Base-by-base conservation (phyloP, 2,113 vertebrate species). In the Leiothrix lutea region DNA sequence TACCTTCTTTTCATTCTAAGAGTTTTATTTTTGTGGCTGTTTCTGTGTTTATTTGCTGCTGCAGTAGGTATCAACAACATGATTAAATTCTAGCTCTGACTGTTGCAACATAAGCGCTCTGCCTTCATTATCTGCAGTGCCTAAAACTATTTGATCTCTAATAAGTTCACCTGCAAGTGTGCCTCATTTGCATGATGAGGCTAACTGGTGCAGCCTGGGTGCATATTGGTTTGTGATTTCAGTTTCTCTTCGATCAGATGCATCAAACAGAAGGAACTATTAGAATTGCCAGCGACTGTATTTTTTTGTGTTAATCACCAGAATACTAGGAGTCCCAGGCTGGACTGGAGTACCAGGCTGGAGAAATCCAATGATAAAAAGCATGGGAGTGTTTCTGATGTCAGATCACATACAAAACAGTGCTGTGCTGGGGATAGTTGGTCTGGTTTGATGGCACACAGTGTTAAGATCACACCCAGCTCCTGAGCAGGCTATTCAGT, bases 91-190 rank as follows among this genome's bases (percentile, higher is more conserved):
- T 73, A 95, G 75, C 82, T 94, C 75, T 93, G 92, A 86, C 93
- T 95, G 75, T 96, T 93, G 88, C 86, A 92, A 91, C 95, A 84
- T 71, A 88, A 91, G 75, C 29, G 26, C 45, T 95, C 94, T 96
- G 86, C 86, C 88, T 96, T 97, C 95, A 93, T 97, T 97, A 97
- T 95, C 82, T 5, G 0, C 2, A 1, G 82, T 97, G 95, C 95
- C 96, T 96, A 95, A 96, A 97, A 96, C 94, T 93, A 95, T 96
- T 96, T 96, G 96, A 96, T 96, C 81, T 94, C 96, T 96, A 96
- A 92, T 95, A 96, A 92, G 94, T 96, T 97, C 12, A 88, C 88
- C 94, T 96, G 92, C 94, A 95, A 96, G 88, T 90, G 56, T 94
- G 88, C 65, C 75, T 94, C 75, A 96, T 97, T 92, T 96, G 72